Percentiles rank a stretch among this genome's conserved stretches.
Evolutionary conservation across 2,888 invertebrate species (phyloP).

Genomic region (Chymomyza amoena): DNA sequence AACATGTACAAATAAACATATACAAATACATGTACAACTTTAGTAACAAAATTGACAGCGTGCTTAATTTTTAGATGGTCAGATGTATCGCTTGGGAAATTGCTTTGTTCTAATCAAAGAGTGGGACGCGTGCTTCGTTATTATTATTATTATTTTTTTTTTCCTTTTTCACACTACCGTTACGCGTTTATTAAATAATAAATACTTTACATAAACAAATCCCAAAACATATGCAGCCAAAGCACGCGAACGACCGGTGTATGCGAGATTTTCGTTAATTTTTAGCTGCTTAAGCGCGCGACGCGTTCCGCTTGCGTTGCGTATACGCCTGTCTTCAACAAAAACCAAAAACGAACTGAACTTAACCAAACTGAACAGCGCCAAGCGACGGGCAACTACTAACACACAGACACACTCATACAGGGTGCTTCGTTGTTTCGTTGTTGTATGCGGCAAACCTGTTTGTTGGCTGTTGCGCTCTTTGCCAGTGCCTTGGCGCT

Average conservation of each 20-base stretch:
- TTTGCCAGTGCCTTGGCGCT: slow-evolving; percentile 1
- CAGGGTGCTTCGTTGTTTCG: slow-evolving; percentile 38
- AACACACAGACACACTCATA: slow-evolving; percentile 16
- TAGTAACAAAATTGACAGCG: not conserved
- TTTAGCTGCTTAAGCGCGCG: not conserved
- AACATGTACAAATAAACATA: not conserved
- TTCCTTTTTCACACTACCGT: not conserved
- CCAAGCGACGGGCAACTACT: not conserved
- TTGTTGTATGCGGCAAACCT: slow-evolving; percentile 24
- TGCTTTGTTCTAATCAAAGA: not conserved
- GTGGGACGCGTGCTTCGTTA: not conserved
- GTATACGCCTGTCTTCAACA: slow-evolving; percentile 57
- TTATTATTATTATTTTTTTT: not conserved
- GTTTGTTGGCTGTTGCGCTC: slow-evolving; percentile 33
- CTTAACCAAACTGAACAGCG: slow-evolving; percentile 33
- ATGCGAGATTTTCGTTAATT: slow-evolving; percentile 21
- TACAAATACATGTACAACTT: not conserved
- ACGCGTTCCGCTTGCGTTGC: slow-evolving; percentile 17
- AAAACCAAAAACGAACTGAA: slow-evolving; percentile 69
- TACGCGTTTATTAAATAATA: not conserved
- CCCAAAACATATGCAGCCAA: not conserved
- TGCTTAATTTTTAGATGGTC: not conserved
- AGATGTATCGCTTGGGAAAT: not conserved
- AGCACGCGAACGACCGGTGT: slow-evolving; percentile 2
- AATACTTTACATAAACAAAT: not conserved